Percentiles rank a stretch among this genome's conserved stretches.
Evolutionary conservation across 2,113 vertebrate genomes (phyloP).

Genomic region (Nerophis ophidion): DNA sequence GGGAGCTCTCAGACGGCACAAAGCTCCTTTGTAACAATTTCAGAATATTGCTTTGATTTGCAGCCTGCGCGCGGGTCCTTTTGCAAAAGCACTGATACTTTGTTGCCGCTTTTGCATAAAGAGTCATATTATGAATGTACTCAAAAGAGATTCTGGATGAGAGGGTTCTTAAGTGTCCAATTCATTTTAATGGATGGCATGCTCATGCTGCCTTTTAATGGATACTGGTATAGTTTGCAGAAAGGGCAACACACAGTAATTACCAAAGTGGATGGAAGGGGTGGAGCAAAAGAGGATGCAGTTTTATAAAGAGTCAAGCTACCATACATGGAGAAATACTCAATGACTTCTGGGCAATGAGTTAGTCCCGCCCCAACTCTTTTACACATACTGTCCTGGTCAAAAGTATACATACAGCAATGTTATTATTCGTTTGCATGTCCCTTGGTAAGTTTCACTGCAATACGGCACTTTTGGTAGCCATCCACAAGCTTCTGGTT

Average conservation of each 20-base stretch:
- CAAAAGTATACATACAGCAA: too few relatives aligned
- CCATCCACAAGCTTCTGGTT: too few relatives aligned
- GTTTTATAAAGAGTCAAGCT: too few relatives aligned
- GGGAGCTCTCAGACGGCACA: constrained; percentile 20
- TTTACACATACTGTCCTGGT: too few relatives aligned
- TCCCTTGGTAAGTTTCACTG: too few relatives aligned
- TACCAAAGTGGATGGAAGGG: not conserved
- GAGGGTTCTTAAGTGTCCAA: constrained; percentile 1
- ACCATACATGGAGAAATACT: too few relatives aligned
- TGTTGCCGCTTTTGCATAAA: not conserved
- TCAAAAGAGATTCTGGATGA: not conserved
- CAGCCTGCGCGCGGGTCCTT: not conserved
- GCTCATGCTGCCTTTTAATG: not conserved
- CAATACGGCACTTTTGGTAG: too few relatives aligned
- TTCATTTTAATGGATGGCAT: not conserved
- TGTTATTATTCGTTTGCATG: too few relatives aligned
- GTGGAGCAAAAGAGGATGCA: too few relatives aligned
- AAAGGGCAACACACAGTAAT: not conserved
- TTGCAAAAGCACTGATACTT: not conserved
- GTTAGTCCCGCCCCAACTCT: too few relatives aligned
- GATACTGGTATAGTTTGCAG: not conserved
- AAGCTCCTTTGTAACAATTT: constrained; percentile 23
- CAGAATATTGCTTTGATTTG: constrained; percentile 3
- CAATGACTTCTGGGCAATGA: too few relatives aligned
- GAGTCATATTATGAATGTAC: not conserved